Conservation (phyloP, 2,888 invertebrate species). For the Tachina fera region DNA sequence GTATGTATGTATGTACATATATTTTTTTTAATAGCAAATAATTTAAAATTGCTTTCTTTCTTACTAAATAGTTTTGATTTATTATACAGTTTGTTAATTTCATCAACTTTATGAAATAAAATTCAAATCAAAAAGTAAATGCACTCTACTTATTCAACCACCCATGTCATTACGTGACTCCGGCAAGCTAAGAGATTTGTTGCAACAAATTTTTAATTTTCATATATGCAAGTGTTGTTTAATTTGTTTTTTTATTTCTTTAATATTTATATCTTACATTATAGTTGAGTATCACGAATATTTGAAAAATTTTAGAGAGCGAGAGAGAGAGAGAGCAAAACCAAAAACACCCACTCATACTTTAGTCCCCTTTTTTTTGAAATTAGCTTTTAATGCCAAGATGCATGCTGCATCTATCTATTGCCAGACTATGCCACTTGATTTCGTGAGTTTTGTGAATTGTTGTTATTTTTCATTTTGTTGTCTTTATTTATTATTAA, state of each 20-base stretch:
- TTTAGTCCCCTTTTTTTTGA: slow-evolving; percentile 44
- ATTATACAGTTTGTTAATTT: slow-evolving; percentile 37
- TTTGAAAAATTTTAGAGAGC: slow-evolving; percentile 49
- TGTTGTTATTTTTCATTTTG: slow-evolving; percentile 21
- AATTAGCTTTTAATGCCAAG: slow-evolving; percentile 46
- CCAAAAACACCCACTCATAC: slow-evolving; percentile 50
- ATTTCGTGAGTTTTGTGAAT: slow-evolving; percentile 51
- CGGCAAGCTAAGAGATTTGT: slow-evolving; percentile 52
- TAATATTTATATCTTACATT: slow-evolving; percentile 25
- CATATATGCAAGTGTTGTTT: slow-evolving; percentile 44
- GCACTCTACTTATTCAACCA: slow-evolving; percentile 65
- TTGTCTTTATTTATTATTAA: slow-evolving; percentile 46
- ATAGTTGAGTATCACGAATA: slow-evolving; percentile 62
- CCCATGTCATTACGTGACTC: slow-evolving; percentile 65
- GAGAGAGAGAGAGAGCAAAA: slow-evolving; percentile 31
- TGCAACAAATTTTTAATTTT: slow-evolving; percentile 46
- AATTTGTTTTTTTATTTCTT: slow-evolving; percentile 29
- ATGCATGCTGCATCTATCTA: slow-evolving; percentile 47
- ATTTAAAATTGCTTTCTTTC: background rate
- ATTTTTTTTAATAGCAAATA: background rate
- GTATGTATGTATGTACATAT: background rate
- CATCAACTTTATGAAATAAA: slow-evolving; percentile 48
- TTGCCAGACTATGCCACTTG: slow-evolving; percentile 68
- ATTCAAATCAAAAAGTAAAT: slow-evolving; percentile 63
- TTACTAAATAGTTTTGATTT: slow-evolving; percentile 21